Base-by-base conservation (phyloP, 2,797 vertebrate species). In the Amazonetta brasiliensis region DNA sequence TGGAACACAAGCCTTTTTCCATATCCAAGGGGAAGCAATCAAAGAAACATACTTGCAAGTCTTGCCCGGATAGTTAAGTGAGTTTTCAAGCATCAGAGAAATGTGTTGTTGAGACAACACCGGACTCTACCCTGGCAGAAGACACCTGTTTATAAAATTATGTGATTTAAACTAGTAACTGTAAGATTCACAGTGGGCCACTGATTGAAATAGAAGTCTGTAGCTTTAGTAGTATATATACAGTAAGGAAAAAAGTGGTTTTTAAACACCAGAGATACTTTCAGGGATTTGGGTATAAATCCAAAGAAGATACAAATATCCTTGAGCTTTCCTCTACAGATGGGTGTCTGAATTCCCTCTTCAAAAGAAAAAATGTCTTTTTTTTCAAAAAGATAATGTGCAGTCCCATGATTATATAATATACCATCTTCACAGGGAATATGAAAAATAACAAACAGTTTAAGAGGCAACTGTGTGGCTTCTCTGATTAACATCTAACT, bases 101-200 rank as follows among this genome's bases (percentile, higher is more conserved):
- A 13, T 0, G 2, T 39, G 19, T 43, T 48, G 8, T 9, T 2
- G 2, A 59, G 43, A 48, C 1, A 30, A 80, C 10, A 46, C n/a
- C 77, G 86, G 12, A 3, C 1, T 1, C 4, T 8, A 72, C 75
- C 52, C 64, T 22, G 41, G 37, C 5, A 26, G 19, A 74, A 80
- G 46, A 13, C 9, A 71, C 2, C 2, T 12, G 18, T 66, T 79
- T 64, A 30, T 54, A 18, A 74, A 67, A 17, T 7, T 63, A 74
- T 78, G 63, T 48, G 1, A 64, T 4, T 43, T 4, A 25, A 58
- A 22, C 2, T 30, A 9, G 8, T 20, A 75, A 52, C 28, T 68
- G 21, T 10, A 68, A 37, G 56, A 35, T 52, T 83, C 56, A 71
- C 26, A 12, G 9, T 12, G 9, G 22, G n/a, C 3, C 18, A 9